Conservation (phyloP, 1,140 invertebrate genomes). For the Cyrtorhinus lividipennis region DNA sequence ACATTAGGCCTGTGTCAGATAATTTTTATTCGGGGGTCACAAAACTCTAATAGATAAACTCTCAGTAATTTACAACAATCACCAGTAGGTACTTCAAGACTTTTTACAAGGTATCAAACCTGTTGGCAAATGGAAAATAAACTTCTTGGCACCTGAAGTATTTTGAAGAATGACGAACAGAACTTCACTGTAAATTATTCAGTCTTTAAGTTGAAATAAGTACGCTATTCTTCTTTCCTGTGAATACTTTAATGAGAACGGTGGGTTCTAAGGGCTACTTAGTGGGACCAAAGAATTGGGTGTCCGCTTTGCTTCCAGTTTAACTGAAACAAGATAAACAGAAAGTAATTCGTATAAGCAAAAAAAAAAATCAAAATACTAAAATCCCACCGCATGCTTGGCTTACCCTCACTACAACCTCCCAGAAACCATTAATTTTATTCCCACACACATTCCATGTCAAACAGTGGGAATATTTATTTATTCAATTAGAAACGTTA, state of each 20-base stretch:
- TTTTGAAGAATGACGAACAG: not conserved
- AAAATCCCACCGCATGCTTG: too few relatives aligned
- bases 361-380: not conserved
- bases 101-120: not conserved
- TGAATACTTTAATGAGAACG: not conserved
- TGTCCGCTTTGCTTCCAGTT: not conserved
- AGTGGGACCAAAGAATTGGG: not conserved
- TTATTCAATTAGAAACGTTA: too few relatives aligned
- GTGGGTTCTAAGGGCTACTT: not conserved
- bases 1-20: not conserved
- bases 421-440: too few relatives aligned
- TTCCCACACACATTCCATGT: too few relatives aligned
- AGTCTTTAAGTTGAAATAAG: conserved; percentile 9
- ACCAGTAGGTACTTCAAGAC: not conserved
- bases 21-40: not conserved
- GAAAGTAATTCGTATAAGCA: not conserved
- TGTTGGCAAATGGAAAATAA: not conserved
- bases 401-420: too few relatives aligned
- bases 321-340: not conserved
- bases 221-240: not conserved
- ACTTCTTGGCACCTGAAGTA: not conserved
- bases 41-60: not conserved
- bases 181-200: conserved; percentile 9
- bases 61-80: conserved; percentile 2
- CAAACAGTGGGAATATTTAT: too few relatives aligned